These are phyloP conservation scores for Brachylomia viminalis DNA, from an alignment of 2,888 invertebrate species.

Conservation along the genomic window DNA sequence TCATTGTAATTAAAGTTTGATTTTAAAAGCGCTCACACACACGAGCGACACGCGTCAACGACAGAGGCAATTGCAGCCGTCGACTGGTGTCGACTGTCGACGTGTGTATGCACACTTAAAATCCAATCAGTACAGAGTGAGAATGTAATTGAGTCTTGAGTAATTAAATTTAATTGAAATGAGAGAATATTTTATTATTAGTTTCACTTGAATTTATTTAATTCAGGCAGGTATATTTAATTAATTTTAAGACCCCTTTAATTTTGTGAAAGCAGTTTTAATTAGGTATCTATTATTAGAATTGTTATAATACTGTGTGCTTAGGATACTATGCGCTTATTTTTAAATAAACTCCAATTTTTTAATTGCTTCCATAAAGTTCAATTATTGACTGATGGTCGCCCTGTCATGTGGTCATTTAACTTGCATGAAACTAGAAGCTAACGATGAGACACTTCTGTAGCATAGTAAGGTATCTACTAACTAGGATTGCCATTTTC, in stretches of 20 bases:
- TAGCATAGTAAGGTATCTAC: background rate
- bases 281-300: background rate
- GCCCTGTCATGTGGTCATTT: slow-evolving; percentile 10
- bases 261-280: background rate
- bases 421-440: slow-evolving; percentile 33
- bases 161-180: slow-evolving; percentile 30
- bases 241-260: background rate
- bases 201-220: slow-evolving; percentile 9
- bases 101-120: background rate
- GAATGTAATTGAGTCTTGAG: slow-evolving; percentile 21
- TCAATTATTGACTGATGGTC: slow-evolving; percentile 17
- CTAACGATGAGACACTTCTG: background rate
- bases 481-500: background rate
- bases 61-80: no score
- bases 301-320: background rate
- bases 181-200: slow-evolving; percentile 34
- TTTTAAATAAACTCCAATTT: no score
- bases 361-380: slow-evolving; percentile 40
- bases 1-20: slow-evolving; percentile 23
- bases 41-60: no score
- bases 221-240: background rate
- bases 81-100: no score
- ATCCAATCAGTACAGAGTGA: background rate
- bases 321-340: no score
- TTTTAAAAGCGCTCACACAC: slow-evolving; percentile 8